Base-by-base conservation (phyloP, 2,113 vertebrate species). In the Sorex fumeus region DNA sequence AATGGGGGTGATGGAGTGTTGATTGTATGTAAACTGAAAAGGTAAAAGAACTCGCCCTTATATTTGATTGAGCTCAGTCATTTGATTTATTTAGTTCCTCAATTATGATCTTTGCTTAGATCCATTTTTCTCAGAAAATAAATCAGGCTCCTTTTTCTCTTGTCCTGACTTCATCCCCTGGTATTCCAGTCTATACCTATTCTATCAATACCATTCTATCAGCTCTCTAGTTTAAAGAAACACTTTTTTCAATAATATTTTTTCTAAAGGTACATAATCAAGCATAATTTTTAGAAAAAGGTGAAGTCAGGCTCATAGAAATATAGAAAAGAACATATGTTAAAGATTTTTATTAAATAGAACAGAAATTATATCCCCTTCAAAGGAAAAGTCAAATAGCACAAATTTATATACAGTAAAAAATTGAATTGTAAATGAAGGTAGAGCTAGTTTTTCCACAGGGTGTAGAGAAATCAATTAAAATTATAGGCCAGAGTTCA, bases 281-380 rank as follows among this genome's bases (percentile, higher is more conserved):
- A 87, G 78, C 60, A 28, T 32, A 23, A 60, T 80, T 83, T 90
- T 82, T 50, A 77, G 76, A 45, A 81, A 93, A 93, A 34, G 36
- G 36, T 47, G 70, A 70, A 80, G 25, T 78, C 70, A 60, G 74
- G 71, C 25, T 81, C 23, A 16, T 50, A 57, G 23, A 87, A 50
- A 87, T 75, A 34, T 76, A 66, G 16, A 81, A 86, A 71, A 71
- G 50, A 13, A 71, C 47, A 50, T 50, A 18, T 91, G 28, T 43
- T 81, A 76, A 85, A 86, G 15, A 69, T 45, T 81, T 84, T 93
- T 91, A 50, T 70, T 81, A 85, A 25, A 71, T 34, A 40, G 71
- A 83, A 91, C 1, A 75, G 70, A 70, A 32, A 6, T 80, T 76
- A 47, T 3, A n/a, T 76, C 34, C 45, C 11, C 34, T 84, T 76